Percentiles rank a stretch among this genome's conserved stretches.
Conservation (phyloP, 2,113 vertebrate genomes). For the Andinoacara biseriatus region DNA sequence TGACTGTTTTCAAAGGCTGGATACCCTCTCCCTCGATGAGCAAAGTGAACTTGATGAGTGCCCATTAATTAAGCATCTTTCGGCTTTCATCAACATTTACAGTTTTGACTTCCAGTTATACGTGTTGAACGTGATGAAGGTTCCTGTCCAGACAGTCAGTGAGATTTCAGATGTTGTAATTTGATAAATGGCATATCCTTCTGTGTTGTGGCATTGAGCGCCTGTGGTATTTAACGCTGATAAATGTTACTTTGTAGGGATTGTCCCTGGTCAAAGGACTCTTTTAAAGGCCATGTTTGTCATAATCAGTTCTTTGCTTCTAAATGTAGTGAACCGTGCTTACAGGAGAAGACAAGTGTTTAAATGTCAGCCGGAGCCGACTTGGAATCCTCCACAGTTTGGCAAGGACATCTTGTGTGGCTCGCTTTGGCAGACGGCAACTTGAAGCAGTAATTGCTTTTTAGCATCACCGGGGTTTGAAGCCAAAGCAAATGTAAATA, state of each 20-base stretch:
- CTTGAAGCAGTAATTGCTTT: constrained; percentile 73
- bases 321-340: constrained; percentile 63
- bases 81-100: constrained; percentile 1
- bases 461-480: constrained; percentile 55
- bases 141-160: background rate
- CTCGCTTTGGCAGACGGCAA: constrained; percentile 55
- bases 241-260: constrained; percentile 74
- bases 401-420: constrained; percentile 50
- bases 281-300: constrained; percentile 77
- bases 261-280: constrained; percentile 74
- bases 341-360: constrained; percentile 46
- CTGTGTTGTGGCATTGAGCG: constrained; percentile 44
- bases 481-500: constrained; percentile 73
- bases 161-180: constrained; percentile 38
- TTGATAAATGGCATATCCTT: constrained; percentile 67
- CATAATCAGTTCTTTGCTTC: constrained; percentile 66
- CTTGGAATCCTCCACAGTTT: constrained; percentile 42
- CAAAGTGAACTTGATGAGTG: background rate
- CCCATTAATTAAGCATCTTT: background rate
- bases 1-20: background rate
- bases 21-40: background rate
- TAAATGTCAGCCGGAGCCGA: constrained; percentile 72
- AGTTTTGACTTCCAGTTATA: constrained; percentile 26
- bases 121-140: constrained; percentile 8
- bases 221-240: constrained; percentile 63